These are phyloP conservation scores for Buteo buteo DNA, from an alignment of 2,113 vertebrate genomes.

Conservation along the genomic window DNA sequence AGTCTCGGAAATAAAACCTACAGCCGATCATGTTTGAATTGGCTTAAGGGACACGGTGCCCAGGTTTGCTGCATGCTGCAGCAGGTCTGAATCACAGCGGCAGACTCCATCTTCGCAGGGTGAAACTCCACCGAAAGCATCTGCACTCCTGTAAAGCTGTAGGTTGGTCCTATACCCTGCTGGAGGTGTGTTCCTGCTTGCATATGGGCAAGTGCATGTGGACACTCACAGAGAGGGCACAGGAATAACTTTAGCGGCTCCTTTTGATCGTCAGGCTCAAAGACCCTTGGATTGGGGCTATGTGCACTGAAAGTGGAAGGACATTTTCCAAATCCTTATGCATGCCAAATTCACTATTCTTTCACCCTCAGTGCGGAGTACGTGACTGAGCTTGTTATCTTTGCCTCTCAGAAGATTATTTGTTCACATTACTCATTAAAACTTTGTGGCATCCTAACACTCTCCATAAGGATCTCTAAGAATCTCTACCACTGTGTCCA, in stretches of 20 bases:
- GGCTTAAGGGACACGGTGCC: neutral
- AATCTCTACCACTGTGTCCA: constrained; percentile 10
- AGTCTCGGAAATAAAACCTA: neutral
- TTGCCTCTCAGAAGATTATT: neutral
- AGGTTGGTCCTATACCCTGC: neutral
- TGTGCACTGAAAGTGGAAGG: neutral
- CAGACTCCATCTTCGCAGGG: neutral
- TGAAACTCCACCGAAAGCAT: neutral
- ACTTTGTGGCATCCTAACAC: neutral
- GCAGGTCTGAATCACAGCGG: neutral
- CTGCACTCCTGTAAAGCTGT: neutral
- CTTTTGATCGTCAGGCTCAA: neutral
- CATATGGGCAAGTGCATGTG: neutral
- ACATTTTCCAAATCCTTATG: neutral
- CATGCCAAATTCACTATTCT: neutral
- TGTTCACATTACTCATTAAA: neutral
- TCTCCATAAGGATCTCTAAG: neutral
- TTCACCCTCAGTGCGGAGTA: neutral
- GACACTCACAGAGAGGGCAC: neutral
- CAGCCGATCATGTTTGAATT: neutral
- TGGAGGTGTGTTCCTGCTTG: neutral
- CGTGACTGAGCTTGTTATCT: neutral
- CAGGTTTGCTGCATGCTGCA: neutral
- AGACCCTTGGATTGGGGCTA: neutral
- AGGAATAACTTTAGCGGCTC: neutral